Percentiles rank a stretch among this genome's conserved stretches.
Evolutionary conservation across 2,888 invertebrate genomes (phyloP).

Genomic region (Dolomedes plantarius): DNA sequence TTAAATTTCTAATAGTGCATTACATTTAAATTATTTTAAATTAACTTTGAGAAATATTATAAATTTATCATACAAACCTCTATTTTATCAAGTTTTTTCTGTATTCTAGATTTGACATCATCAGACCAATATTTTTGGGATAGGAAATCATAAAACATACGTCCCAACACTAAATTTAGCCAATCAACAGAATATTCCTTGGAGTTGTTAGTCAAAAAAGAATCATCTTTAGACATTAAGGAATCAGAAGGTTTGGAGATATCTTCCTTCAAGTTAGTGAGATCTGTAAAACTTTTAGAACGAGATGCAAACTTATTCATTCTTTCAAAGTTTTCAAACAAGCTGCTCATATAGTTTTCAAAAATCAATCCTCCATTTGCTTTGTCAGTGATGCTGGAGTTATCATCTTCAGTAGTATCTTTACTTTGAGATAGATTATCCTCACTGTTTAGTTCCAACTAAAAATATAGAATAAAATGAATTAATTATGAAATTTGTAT

Average conservation of each 20-base stretch:
- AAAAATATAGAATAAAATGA: conserved; percentile 8
- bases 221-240: conserved; percentile 13
- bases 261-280: not conserved
- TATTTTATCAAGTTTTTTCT: conserved; percentile 89
- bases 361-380: conserved; percentile 4
- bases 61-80: no score
- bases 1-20: no score
- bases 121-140: conserved; percentile 83
- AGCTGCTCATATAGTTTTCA: conserved; percentile 22
- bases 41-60: no score
- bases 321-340: conserved; percentile 43
- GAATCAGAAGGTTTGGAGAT: not conserved
- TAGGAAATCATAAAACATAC: conserved; percentile 89
- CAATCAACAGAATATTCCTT: conserved; percentile 77
- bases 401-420: conserved; percentile 2
- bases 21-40: no score
- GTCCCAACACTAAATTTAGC: conserved; percentile 87
- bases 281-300: conserved; percentile 8
- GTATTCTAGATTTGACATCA: conserved; percentile 86
- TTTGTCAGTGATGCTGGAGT: not conserved
- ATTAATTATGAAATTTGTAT: not conserved
- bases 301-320: not conserved
- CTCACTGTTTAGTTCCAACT: conserved; percentile 34
- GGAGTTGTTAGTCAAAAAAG: not conserved
- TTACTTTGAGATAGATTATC: conserved; percentile 26